These are phyloP conservation scores for Cistogaster globosa DNA, from an alignment of 2,888 invertebrate species.

Conservation along the genomic window DNA sequence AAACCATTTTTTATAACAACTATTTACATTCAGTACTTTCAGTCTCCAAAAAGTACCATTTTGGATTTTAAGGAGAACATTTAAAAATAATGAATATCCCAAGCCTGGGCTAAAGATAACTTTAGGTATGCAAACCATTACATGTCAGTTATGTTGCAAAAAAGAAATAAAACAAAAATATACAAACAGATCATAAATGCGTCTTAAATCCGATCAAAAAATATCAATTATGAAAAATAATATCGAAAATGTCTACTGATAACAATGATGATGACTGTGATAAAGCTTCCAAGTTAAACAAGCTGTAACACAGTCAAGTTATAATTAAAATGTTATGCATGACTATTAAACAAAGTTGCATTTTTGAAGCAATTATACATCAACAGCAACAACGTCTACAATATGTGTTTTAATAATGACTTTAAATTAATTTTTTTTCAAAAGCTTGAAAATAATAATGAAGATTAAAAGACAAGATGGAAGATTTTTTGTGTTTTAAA, in stretches of 20 bases:
- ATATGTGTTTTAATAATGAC: no score
- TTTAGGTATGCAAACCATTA: no score
- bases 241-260: neutral
- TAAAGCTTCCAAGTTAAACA: neutral
- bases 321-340: no score
- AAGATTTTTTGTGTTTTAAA: no score
- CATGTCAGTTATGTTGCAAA: neutral
- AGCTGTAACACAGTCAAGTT: neutral
- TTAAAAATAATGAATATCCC: neutral
- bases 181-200: conserved; percentile 42
- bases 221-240: conserved; percentile 34
- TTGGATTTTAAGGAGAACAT: no score
- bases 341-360: conserved; percentile 29
- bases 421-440: conserved; percentile 16
- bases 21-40: no score
- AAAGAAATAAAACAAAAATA: conserved; percentile 17
- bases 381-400: no score
- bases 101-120: no score
- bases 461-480: no score
- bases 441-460: conserved; percentile 1
- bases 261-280: no score
- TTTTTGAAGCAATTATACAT: conserved; percentile 35
- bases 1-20: no score
- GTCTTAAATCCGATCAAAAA: conserved; percentile 50
- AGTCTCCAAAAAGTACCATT: no score